Percentiles rank a stretch among this genome's conserved stretches.
phyloP scores from a whole-genome alignment of 2,797 vertebrate genomes.

The Xenops minutus region DNA sequence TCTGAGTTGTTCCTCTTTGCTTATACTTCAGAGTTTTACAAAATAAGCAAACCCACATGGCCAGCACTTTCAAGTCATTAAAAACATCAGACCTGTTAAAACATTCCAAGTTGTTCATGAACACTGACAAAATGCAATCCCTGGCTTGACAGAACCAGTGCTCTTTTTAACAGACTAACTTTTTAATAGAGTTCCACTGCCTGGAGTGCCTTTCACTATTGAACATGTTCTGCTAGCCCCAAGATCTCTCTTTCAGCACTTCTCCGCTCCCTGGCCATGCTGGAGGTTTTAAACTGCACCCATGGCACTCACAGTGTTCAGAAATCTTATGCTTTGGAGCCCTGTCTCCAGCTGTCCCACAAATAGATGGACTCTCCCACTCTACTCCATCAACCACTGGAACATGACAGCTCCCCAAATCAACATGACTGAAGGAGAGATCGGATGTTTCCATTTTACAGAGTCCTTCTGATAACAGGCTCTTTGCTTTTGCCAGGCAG shows the following conservation, averaged over 20 bases:
- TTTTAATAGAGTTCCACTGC: background rate
- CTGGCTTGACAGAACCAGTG: background rate
- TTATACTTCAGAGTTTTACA: background rate
- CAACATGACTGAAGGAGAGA: background rate
- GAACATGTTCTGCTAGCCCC: background rate
- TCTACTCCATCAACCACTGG: background rate
- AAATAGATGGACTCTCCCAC: rapidly evolving
- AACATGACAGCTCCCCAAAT: background rate
- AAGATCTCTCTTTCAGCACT: background rate
- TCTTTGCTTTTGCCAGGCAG: background rate
- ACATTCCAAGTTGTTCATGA: background rate
- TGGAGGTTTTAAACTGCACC: background rate
- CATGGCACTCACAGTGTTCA: background rate
- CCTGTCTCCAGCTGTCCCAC: background rate
- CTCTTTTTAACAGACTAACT: background rate
- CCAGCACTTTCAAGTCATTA: background rate
- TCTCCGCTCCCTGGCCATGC: background rate
- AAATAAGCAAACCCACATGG: background rate
- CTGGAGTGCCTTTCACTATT: background rate
- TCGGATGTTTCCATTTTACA: background rate
- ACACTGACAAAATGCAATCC: background rate
- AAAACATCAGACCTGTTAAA: background rate
- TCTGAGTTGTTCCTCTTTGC: background rate
- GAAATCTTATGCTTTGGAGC: background rate
- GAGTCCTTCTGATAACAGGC: background rate